Base-by-base conservation (phyloP, 2,113 vertebrate genomes). In the Centropus unirufus region DNA sequence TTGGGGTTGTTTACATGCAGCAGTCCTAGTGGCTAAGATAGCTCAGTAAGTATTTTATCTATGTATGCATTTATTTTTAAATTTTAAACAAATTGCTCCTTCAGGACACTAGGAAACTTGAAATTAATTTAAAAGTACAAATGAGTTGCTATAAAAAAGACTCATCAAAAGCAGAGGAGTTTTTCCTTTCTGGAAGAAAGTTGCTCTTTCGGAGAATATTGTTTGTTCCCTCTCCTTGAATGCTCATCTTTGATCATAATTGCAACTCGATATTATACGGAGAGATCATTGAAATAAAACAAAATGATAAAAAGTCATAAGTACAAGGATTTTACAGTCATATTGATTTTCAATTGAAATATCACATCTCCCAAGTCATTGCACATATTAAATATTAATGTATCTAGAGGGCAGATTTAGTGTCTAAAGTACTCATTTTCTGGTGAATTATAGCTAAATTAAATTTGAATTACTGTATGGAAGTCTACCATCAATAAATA, bases 1-100 rank as follows among this genome's bases (percentile, higher is more conserved):
- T 83, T 99, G 99, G 99, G 99, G 99, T 20, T 99, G 99, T 97
- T 97, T 99, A 39, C 99, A 98, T 94, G 99, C 98, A 87, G 99
- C 99, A 10, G 96, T 98, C 64, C 97, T 99, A 93, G 96, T 98
- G 30, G 98, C 99, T 69, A 99, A 99, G 94, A 99, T 99, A 93
- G 99, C 99, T 66, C 99, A 99, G 99, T 99, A 97, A 97, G 99
- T 99, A 75, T 85, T 86, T 77, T 68, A 64, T 44, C 10, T 51
- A 9, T 63, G 2, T 82, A 22, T 57, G 21, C 47, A 44, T 69
- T 79, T 89, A 20, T 89, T 40, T 21, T 40, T 21, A 2, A 1
- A 76, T 84, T 76, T 93, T 75, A 69, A 74, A 78, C 27, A 66
- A 83, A 86, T 80, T 64, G 9, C 17, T 88, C 17, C 69, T 78